These are phyloP conservation scores for Nylanderia fulva DNA, from an alignment of 1,140 invertebrate genomes.

Conservation along the genomic window DNA sequence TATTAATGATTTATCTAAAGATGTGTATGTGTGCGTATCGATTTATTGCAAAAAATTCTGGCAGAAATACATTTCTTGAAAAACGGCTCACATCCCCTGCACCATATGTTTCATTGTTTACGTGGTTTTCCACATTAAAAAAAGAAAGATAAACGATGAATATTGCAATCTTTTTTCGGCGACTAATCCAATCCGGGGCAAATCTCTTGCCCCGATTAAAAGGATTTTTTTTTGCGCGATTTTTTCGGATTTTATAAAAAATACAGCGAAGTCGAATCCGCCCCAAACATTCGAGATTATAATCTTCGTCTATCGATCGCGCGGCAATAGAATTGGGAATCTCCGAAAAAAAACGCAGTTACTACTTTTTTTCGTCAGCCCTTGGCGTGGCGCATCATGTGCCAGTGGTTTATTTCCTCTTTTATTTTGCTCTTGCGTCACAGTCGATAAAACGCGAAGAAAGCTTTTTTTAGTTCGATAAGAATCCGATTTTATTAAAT, in stretches of 20 bases:
- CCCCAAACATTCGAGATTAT: background rate
- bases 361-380: constrained; percentile 13
- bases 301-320: constrained; percentile 38
- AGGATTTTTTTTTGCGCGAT: background rate
- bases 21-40: background rate
- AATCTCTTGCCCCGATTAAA: background rate
- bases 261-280: background rate
- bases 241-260: background rate
- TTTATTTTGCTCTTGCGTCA: background rate
- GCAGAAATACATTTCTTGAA: background rate
- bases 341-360: background rate
- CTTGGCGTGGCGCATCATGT: background rate
- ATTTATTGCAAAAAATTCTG: background rate
- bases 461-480: background rate
- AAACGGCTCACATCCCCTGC: background rate
- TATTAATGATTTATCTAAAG: background rate
- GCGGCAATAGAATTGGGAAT: background rate
- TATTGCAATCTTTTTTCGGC: background rate
- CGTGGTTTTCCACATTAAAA: background rate
- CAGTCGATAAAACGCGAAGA: background rate
- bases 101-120: background rate
- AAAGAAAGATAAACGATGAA: too few species aligned
- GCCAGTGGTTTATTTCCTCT: background rate
- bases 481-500: constrained; percentile 9
- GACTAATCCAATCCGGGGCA: background rate